These are phyloP conservation scores for Timandra comae DNA, from an alignment of 2,888 invertebrate genomes.

Conservation along the genomic window DNA sequence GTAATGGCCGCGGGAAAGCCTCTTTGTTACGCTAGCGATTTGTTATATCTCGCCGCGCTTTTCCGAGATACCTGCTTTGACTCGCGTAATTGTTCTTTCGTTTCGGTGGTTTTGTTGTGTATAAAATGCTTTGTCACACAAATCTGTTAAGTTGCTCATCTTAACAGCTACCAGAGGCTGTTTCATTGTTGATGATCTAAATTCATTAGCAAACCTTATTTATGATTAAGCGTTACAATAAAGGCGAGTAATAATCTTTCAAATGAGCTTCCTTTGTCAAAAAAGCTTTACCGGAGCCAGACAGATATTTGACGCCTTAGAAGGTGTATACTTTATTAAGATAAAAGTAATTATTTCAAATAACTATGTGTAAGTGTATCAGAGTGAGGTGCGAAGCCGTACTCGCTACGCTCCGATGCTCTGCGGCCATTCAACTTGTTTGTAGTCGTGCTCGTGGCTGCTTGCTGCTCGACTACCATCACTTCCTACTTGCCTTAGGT, in stretches of 20 bases:
- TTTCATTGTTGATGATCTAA: slow-evolving; percentile 58
- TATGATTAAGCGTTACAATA: slow-evolving; percentile 10
- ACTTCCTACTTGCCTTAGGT: slow-evolving; percentile 51
- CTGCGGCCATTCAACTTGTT: slow-evolving; percentile 64
- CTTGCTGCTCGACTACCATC: slow-evolving; percentile 55
- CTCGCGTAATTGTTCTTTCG: slow-evolving; percentile 73
- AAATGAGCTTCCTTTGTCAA: background rate
- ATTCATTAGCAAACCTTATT: slow-evolving; percentile 43
- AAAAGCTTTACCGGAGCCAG: no score
- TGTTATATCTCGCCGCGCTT: slow-evolving; percentile 71
- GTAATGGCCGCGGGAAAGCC: slow-evolving; percentile 74
- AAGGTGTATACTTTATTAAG: no score
- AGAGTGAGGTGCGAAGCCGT: slow-evolving; percentile 47
- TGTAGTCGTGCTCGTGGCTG: slow-evolving; percentile 53
- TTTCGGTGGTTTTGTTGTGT: slow-evolving; percentile 66
- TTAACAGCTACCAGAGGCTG: slow-evolving; percentile 37
- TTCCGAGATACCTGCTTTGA: slow-evolving; percentile 69
- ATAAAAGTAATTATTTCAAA: no score
- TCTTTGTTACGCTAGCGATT: slow-evolving; percentile 71
- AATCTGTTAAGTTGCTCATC: slow-evolving; percentile 60
- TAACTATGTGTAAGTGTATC: slow-evolving; percentile 8
- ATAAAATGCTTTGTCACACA: slow-evolving; percentile 72
- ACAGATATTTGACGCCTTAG: slow-evolving; percentile 8
- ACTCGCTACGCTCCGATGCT: slow-evolving; percentile 56
- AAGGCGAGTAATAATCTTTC: slow-evolving; percentile 15